phyloP scores from a whole-genome alignment of 2,113 vertebrate species.

The Anser cygnoides region DNA sequence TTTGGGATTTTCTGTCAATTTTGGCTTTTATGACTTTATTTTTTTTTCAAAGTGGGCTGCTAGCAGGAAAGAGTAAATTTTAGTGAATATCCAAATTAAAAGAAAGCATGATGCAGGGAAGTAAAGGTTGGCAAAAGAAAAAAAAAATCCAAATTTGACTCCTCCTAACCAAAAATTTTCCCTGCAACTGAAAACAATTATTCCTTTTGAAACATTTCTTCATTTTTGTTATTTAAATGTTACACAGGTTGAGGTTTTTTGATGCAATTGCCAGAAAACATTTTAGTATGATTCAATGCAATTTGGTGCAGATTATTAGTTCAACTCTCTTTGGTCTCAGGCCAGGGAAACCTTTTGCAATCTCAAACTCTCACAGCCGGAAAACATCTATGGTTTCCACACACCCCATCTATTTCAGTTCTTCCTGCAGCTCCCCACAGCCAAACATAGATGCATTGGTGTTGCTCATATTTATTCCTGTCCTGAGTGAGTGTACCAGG shows the following conservation, averaged over 20 bases:
- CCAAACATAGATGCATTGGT: neutral
- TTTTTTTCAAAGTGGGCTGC: neutral
- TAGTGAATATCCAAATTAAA: neutral
- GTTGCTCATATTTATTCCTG: neutral
- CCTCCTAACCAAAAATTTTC: neutral
- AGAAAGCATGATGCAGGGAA: neutral
- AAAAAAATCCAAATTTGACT: neutral
- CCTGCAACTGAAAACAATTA: neutral
- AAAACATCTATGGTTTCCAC: neutral
- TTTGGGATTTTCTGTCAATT: neutral
- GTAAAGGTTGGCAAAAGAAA: neutral
- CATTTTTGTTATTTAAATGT: neutral
- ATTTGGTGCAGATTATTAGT: neutral
- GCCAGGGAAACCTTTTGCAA: slow-evolving; percentile 10
- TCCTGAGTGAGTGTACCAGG: rapidly evolving
- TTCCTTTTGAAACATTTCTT: neutral
- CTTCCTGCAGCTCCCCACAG: neutral
- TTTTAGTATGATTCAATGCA: neutral
- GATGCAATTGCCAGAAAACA: neutral
- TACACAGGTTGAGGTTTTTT: neutral
- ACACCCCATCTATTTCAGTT: neutral
- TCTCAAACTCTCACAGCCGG: neutral
- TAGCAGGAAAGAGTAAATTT: neutral
- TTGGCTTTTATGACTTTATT: neutral
- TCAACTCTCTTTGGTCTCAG: neutral